Conservation (phyloP, 2,113 vertebrate species). For the Alligator sinensis region DNA sequence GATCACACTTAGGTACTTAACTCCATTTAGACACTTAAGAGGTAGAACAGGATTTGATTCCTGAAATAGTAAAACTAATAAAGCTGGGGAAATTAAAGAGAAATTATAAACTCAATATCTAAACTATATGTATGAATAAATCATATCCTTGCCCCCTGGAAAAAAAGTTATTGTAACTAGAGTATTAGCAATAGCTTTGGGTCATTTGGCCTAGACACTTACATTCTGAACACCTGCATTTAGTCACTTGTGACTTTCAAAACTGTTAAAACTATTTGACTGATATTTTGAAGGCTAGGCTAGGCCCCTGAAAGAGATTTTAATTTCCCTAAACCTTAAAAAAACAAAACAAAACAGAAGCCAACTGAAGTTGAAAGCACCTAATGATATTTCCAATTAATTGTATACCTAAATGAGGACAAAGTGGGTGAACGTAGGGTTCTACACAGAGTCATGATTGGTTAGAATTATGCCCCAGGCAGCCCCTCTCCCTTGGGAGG, state of each 20-base stretch:
- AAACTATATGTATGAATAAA: not conserved
- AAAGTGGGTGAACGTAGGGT: no score
- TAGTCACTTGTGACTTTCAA: not conserved
- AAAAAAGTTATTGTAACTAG: not conserved
- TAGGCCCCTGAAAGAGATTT: not conserved
- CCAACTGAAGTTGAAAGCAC: not conserved
- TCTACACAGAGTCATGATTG: no score
- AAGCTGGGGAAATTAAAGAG: not conserved
- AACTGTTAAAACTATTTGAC: not conserved
- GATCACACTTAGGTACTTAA: no score
- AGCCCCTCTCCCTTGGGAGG: no score
- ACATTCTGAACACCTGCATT: not conserved
- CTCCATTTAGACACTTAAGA: no score
- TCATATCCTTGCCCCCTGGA: not conserved
- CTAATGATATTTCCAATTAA: not conserved
- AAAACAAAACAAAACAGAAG: not conserved
- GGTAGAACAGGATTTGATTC: no score
- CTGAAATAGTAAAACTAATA: not conserved
- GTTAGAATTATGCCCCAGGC: no score
- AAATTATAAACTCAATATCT: not conserved
- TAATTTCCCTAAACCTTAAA: not conserved
- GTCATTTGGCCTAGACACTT: not conserved
- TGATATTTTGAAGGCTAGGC: not conserved
- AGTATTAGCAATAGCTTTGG: not conserved
- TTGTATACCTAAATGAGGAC: not conserved